Evolutionary conservation across 2,797 vertebrate species (phyloP).

Genomic region (Artibeus lituratus): DNA sequence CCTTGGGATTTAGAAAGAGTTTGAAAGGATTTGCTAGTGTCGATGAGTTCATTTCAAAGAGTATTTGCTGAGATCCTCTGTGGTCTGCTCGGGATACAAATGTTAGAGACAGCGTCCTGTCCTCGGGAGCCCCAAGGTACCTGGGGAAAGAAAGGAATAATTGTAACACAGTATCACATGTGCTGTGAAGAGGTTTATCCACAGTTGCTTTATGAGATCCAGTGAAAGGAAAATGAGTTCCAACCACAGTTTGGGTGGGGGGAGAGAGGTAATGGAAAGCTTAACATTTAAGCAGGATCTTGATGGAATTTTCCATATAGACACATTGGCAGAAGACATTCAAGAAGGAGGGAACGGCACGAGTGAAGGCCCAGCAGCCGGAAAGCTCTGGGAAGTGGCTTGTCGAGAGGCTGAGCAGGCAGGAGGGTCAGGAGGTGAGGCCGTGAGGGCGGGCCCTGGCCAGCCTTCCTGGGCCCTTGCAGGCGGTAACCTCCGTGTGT

Average conservation of each 20-base stretch:
- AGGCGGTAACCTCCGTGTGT: neutral
- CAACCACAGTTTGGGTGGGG: neutral
- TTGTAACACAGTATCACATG: neutral
- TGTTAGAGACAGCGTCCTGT: neutral
- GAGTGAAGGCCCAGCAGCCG: neutral
- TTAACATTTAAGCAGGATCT: neutral
- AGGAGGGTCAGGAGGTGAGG: neutral
- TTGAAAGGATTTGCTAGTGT: neutral
- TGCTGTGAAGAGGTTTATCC: neutral
- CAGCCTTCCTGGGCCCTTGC: neutral
- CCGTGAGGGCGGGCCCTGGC: neutral
- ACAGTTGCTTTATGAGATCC: neutral
- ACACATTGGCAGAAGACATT: neutral
- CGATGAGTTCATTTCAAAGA: neutral
- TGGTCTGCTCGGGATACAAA: neutral
- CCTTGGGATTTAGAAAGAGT: neutral
- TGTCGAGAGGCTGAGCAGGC: neutral
- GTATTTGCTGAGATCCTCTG: neutral
- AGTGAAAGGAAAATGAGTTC: neutral
- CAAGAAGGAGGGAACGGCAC: neutral
- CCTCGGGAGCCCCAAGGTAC: neutral
- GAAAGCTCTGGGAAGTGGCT: neutral
- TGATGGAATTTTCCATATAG: neutral
- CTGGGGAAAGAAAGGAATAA: neutral
- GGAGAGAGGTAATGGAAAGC: neutral